phyloP scores from a whole-genome alignment of 2,797 vertebrate genomes.

The Labeo calbasu region DNA sequence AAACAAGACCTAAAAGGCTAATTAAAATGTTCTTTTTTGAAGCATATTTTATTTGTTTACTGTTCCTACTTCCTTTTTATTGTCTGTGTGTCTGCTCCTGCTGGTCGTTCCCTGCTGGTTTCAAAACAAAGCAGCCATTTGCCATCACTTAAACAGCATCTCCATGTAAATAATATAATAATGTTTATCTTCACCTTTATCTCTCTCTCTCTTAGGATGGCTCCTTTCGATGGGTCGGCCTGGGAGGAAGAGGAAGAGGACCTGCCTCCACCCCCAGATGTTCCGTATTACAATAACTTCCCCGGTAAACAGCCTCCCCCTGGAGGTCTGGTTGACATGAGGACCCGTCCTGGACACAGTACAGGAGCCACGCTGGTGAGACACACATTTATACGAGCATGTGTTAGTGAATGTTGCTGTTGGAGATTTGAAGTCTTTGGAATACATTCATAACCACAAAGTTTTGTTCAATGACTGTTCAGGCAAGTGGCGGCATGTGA shows the following conservation, averaged over 20 bases:
- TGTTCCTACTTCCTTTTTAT: not conserved
- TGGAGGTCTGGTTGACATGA: constrained; percentile 93
- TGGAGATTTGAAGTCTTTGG: not conserved
- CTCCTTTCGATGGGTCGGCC: constrained; percentile 94
- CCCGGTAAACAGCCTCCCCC: constrained; percentile 95
- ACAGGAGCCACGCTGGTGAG: constrained; percentile 92
- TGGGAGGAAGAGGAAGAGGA: constrained; percentile 98
- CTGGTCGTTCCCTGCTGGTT: not conserved
- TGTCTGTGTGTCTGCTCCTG: not conserved
- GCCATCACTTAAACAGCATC: not conserved
- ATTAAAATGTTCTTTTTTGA: not conserved
- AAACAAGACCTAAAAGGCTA: not conserved
- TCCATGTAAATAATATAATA: not conserved
- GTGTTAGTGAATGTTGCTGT: not conserved
- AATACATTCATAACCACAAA: not conserved
- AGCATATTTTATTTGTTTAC: not conserved
- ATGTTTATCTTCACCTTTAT: not conserved
- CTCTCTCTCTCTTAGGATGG: constrained; percentile 82
- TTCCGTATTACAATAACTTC: constrained; percentile 97
- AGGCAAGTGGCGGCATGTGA: not conserved
- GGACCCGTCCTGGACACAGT: constrained; percentile 76
- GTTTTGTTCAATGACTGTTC: not conserved
- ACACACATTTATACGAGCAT: not conserved
- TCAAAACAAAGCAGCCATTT: constrained; percentile 1
- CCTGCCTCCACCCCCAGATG: constrained; percentile 83